A percentile compares a stretch with the other conserved stretches of the same genome.
phyloP scores from a whole-genome alignment of 2,888 invertebrate species.

The Lithophane socia region DNA sequence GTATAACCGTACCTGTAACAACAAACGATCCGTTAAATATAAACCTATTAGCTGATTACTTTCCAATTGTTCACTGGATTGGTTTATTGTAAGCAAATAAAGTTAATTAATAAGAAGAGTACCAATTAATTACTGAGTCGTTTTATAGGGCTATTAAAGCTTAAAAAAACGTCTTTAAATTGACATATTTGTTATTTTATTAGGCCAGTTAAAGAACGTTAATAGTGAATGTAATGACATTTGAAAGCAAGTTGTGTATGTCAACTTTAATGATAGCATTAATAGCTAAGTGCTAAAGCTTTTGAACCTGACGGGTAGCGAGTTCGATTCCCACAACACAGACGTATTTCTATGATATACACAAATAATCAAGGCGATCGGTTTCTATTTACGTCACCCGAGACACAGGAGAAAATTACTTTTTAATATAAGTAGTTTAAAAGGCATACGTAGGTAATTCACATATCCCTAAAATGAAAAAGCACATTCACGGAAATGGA shows the following conservation, averaged over 20 bases:
- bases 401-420: too few relatives aligned
- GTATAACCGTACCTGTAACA: slow-evolving; percentile 65
- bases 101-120: slow-evolving; percentile 41
- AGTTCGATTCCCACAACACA: background rate
- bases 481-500: slow-evolving; percentile 24
- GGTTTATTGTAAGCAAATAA: slow-evolving; percentile 45
- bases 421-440: background rate
- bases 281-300: background rate
- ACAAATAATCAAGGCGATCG: background rate
- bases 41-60: slow-evolving; percentile 63
- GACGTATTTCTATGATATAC: background rate
- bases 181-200: slow-evolving; percentile 21
- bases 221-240: background rate
- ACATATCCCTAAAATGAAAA: background rate
- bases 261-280: background rate
- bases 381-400: background rate
- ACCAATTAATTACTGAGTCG: slow-evolving; percentile 10
- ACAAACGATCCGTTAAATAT: slow-evolving; percentile 55
- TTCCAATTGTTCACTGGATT: slow-evolving; percentile 41
- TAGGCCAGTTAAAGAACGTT: background rate
- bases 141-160: slow-evolving; percentile 30
- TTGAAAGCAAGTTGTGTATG: slow-evolving; percentile 14
- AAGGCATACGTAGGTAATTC: too few relatives aligned
- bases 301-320: background rate
- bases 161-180: slow-evolving; percentile 2